Conservation (phyloP, 2,888 invertebrate genomes). For the Melangyna quadrimaculata region DNA sequence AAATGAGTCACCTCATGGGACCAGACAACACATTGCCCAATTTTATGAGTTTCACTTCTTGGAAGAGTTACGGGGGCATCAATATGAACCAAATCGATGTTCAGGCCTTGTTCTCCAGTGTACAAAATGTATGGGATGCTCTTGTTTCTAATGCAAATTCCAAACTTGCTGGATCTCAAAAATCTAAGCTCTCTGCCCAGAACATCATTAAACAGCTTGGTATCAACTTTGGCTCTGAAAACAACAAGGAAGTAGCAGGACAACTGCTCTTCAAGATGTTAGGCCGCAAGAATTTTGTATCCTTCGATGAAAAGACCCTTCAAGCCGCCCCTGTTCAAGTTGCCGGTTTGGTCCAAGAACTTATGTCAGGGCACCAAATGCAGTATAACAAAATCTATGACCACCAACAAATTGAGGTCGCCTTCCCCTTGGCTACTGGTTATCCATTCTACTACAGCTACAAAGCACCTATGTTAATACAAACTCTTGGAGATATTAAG, state of each 20-base stretch:
- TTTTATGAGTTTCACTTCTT: slow-evolving; percentile 42
- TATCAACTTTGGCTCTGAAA: slow-evolving; percentile 8
- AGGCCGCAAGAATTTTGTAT: slow-evolving; percentile 46
- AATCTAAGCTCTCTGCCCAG: slow-evolving; percentile 4
- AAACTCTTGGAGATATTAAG: slow-evolving; percentile 82
- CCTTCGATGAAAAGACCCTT: slow-evolving; percentile 41
- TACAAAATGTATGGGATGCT: slow-evolving; percentile 29
- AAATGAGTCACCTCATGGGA: slow-evolving; percentile 59
- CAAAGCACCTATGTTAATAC: slow-evolving; percentile 83
- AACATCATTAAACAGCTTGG: slow-evolving; percentile 46
- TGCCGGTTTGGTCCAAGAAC: slow-evolving; percentile 17
- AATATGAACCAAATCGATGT: slow-evolving; percentile 44
- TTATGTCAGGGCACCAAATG: slow-evolving; percentile 80
- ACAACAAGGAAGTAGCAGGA: slow-evolving; percentile 20
- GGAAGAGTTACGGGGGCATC: slow-evolving; percentile 52
- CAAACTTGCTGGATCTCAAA: background rate
- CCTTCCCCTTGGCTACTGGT: slow-evolving; percentile 87
- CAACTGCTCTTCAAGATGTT: slow-evolving; percentile 49
- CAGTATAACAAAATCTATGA: slow-evolving; percentile 85
- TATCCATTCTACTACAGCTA: slow-evolving; percentile 86
- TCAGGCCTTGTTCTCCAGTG: slow-evolving; percentile 45
- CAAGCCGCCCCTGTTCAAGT: slow-evolving; percentile 66
- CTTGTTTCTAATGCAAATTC: background rate
- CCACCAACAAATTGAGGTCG: slow-evolving; percentile 83
- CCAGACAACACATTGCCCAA: slow-evolving; percentile 43